A percentile compares a stretch with the other conserved stretches of the same genome.
These are phyloP conservation scores for Styela plicata DNA, from an alignment of 23 tunicate species.

Conservation along the genomic window DNA sequence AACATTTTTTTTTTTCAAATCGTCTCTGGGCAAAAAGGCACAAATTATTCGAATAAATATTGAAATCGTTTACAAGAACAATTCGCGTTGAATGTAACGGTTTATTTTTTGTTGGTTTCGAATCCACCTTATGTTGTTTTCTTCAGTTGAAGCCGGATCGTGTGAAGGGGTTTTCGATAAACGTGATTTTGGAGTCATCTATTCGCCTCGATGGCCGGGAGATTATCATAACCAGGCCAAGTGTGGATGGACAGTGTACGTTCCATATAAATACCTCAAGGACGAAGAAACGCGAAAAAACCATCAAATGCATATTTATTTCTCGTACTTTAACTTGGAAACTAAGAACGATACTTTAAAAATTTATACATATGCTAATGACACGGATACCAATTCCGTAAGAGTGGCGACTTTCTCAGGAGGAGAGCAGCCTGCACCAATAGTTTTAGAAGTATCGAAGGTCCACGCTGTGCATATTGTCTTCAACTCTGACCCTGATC, in stretches of 20 bases:
- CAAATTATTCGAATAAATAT: too few relatives aligned
- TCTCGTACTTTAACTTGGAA: slow-evolving; percentile 44
- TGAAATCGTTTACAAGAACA: too few relatives aligned
- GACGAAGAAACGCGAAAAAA: slow-evolving; percentile 9
- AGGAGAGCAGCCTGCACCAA: background rate
- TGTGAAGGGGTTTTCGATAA: slow-evolving; percentile 11
- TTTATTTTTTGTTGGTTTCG: too few relatives aligned
- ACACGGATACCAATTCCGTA: background rate
- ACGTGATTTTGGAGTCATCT: slow-evolving; percentile 33
- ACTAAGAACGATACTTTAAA: slow-evolving; percentile 28
- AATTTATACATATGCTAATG: slow-evolving; percentile 18
- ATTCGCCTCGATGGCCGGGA: slow-evolving; percentile 75
- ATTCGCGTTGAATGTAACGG: too few relatives aligned
- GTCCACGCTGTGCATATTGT: slow-evolving; percentile 20
- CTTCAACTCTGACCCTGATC: background rate
- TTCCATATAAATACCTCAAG: slow-evolving; percentile 20
- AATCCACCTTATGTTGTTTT: too few relatives aligned
- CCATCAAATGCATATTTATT: slow-evolving; percentile 20
- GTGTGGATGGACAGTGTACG: slow-evolving; percentile 44
- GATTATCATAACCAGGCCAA: slow-evolving; percentile 32
- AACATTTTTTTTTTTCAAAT: too few relatives aligned
- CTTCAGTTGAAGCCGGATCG: slow-evolving; percentile 51
- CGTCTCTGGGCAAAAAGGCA: too few relatives aligned
- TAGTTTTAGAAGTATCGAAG: background rate
- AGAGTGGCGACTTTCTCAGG: slow-evolving; percentile 10